Evolutionary conservation across 1,140 invertebrate species (phyloP), one percentile per base, ranked within the genome.

Genomic region (Anastatus disparis): DNA sequence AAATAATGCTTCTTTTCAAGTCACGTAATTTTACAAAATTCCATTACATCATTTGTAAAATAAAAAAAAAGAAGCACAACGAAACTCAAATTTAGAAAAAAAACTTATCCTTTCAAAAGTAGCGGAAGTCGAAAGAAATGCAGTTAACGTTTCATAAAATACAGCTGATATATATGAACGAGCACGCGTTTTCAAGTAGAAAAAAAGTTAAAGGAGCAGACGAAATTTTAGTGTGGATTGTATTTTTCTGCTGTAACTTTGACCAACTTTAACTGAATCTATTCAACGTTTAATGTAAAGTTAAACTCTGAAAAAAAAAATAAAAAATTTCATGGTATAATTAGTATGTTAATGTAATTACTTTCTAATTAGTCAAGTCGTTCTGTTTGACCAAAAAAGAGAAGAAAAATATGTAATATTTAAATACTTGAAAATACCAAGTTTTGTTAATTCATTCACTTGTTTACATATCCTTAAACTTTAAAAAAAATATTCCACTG

Each of bases 261-360:
- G 52, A n/a, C 17, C 13, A 67, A 58, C 65, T 67, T 38, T 1
- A 31, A 15, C 17, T 44, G 64, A 67, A 67, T 58, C 26, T 55
- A 58, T 58, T 58, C 38, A 67, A 67, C 42, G 58, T 31, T 67
- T 48, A 67, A 58, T 58, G 20, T 29, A 46, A 24, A 64, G 50
- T 26, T 52, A n/a, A 17, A 64, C 61, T 52, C 1, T 8, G 17
- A 17, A n/a, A n/a, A n/a, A n/a, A n/a, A n/a, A n/a, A n/a, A n/a
- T n/a, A n/a, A n/a, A n/a, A n/a, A 56, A 52, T 56, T 56, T 40
- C 27, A n/a, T 31, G 20, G 55, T 35, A 55, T 59, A 58, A 59
- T 48, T 48, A 58, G 38, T 31, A 66, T 66, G 52, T 31, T 56
- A 56, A 66, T 67, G 29, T 31, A 26, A 50, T 26, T 17, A 20